phyloP scores from a whole-genome alignment of 2,888 invertebrate genomes.

The Pilophorus perplexus region DNA sequence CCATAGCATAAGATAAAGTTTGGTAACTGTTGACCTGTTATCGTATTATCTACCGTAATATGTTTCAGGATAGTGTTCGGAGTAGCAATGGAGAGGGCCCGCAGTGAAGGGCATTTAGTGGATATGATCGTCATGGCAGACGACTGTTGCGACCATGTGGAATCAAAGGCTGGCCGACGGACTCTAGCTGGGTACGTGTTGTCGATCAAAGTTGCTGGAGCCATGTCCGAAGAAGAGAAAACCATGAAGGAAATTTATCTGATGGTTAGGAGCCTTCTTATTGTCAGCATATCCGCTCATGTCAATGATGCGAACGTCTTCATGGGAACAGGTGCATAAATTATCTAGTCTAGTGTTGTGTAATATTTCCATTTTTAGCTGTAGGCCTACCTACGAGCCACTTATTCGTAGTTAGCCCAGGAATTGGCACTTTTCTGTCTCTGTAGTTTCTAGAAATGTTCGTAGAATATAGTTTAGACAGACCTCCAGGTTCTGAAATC shows the following conservation, averaged over 20 bases:
- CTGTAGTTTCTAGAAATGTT: no score
- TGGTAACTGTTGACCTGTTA: no score
- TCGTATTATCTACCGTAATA: background rate
- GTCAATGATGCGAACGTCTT: slow-evolving; percentile 17
- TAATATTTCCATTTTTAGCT: no score
- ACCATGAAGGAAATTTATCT: slow-evolving; percentile 59
- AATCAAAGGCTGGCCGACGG: slow-evolving; percentile 14
- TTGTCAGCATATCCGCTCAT: slow-evolving; percentile 21
- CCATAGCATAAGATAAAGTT: no score
- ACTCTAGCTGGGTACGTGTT: slow-evolving; percentile 54
- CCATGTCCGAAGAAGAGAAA: slow-evolving; percentile 55
- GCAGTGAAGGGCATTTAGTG: slow-evolving; percentile 35
- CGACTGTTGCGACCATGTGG: slow-evolving; percentile 52
- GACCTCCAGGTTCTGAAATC: no score
- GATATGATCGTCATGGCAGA: slow-evolving; percentile 50
- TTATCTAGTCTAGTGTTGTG: no score
- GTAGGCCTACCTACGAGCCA: no score
- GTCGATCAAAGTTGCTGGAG: slow-evolving; percentile 51
- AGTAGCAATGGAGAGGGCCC: slow-evolving; percentile 42
- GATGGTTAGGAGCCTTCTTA: slow-evolving; percentile 10
- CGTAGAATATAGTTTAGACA: no score
- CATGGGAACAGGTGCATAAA: slow-evolving; percentile 10
- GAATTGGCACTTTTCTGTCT: no score
- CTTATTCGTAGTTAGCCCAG: no score
- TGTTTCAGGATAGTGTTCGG: slow-evolving; percentile 39